Evolutionary conservation across 37 sponge, comb jelly and placozoan genomes (phyloP), one percentile per base, ranked within the genome.

Genomic region (Haliclona indistincta): DNA sequence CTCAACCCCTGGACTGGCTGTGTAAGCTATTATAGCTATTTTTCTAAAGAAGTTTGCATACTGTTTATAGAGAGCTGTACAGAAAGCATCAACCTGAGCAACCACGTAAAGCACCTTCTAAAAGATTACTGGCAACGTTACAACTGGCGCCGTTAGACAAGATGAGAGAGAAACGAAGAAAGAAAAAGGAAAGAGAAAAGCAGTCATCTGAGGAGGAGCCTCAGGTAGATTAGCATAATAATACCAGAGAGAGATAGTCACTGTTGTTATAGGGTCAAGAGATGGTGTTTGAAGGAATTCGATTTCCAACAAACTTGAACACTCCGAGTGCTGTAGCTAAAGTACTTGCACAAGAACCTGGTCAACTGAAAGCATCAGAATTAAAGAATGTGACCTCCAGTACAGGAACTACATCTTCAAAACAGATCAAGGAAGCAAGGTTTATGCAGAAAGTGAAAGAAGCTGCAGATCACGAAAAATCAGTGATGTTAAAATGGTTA

Each of bases 1-100:
- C 58, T 88, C 94, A n/a, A 11, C 77, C 13, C 94, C 94, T 63
- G 94, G 89, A 56, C 79, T 93, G 22, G 86, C 75, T 13, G 23
- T 55, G 94, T 93, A 56, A 82, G 86, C 77, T 13, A n/a, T n/a
- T n/a, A n/a, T n/a, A n/a, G n/a, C n/a, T n/a, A n/a, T n/a, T n/a
- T n/a, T n/a, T n/a, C n/a, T n/a, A n/a, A n/a, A n/a, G n/a, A n/a
- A n/a, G n/a, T n/a, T n/a, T n/a, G n/a, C n/a, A n/a, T n/a, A n/a
- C n/a, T n/a, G n/a, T n/a, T n/a, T n/a, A n/a, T n/a, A n/a, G n/a
- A n/a, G n/a, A n/a, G n/a, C n/a, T n/a, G n/a, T n/a, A n/a, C n/a
- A n/a, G n/a, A n/a, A n/a, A n/a, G n/a, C n/a, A n/a, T n/a, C n/a
- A n/a, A n/a, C n/a, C n/a, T n/a, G n/a, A n/a, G n/a, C n/a, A n/a